Evolutionary conservation across 2,797 vertebrate genomes (phyloP).

Genomic region (Enteromius afrohamiltoni): DNA sequence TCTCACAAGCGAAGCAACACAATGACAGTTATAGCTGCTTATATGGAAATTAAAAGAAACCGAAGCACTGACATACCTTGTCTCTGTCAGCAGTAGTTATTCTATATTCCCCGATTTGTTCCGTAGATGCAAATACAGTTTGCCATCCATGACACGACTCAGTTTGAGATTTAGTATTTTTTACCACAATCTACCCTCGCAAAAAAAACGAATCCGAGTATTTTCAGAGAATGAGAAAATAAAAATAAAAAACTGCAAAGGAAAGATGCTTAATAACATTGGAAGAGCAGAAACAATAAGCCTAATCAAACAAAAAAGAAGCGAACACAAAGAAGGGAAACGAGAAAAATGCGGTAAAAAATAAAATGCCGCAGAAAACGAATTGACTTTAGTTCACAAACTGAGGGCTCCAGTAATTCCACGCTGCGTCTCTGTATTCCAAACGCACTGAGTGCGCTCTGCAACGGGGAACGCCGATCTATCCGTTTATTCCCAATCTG

Average conservation of each 20-base stretch:
- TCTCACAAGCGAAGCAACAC: background rate
- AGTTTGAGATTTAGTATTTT: constrained; percentile 70
- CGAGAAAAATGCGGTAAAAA: constrained; percentile 37
- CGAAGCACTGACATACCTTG: constrained; percentile 71
- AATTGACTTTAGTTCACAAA: constrained; percentile 72
- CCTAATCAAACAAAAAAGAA: constrained; percentile 46
- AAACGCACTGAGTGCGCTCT: constrained; percentile 69
- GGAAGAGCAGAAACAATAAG: constrained; percentile 1
- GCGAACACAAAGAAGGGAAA: constrained; percentile 38
- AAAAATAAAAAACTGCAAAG: constrained; percentile 28
- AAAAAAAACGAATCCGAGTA: constrained; percentile 67
- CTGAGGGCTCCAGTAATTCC: constrained; percentile 72
- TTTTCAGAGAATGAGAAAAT: constrained; percentile 43
- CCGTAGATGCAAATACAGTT: constrained; percentile 82
- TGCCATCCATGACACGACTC: constrained; percentile 83
- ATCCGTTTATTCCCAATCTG: constrained; percentile 61
- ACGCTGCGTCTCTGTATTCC: constrained; percentile 78
- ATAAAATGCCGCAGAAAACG: constrained; percentile 46
- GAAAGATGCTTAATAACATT: constrained; percentile 39
- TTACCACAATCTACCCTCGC: constrained; percentile 74
- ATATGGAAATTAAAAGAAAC: constrained; percentile 17
- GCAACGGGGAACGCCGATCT: constrained; percentile 55
- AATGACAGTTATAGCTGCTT: background rate
- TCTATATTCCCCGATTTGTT: constrained; percentile 80
- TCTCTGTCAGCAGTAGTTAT: constrained; percentile 84